Conservation (phyloP, 2,113 vertebrate species). For the human (Homo sapiens) region GRCh38 chr1:12199001-12199500, state of each 20-base stretch:
- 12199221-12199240: slow-evolving; percentile 44
- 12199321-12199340: neutral
- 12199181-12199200: neutral
- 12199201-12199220: slow-evolving; percentile 42
- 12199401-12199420: neutral
- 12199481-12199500: accelerated
- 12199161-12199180: neutral
- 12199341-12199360: neutral
- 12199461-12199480: neutral
- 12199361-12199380: neutral
- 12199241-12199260: neutral
- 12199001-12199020: neutral
- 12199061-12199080: neutral
- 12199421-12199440: accelerated
- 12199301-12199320: neutral
- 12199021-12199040: too few relatives aligned
- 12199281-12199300: too few relatives aligned
- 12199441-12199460: neutral
- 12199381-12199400: neutral
- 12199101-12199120: neutral
- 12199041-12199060: neutral
- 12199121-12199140: slow-evolving; percentile 38
- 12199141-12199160: slow-evolving; percentile 63
- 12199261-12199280: neutral
- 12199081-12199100: slow-evolving; percentile 5